A percentile compares a stretch with the other conserved stretches of the same genome.
Conservation (phyloP, 2,113 vertebrate genomes). For the Vidua macroura region DNA sequence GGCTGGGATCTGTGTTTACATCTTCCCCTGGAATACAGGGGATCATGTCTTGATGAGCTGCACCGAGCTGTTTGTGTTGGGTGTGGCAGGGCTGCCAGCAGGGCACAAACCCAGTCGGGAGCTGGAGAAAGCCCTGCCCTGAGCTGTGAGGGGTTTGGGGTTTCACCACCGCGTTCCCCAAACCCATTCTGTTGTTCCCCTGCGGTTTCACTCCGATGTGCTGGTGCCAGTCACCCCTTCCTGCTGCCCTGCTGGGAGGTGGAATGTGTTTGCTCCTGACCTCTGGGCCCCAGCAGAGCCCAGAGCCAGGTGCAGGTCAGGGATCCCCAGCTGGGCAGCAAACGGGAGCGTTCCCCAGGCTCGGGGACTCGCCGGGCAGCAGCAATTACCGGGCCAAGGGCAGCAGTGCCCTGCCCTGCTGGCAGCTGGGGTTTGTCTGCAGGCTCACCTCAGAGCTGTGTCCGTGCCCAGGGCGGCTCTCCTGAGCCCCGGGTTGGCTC, state of each 20-base stretch:
- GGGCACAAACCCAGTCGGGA: neutral
- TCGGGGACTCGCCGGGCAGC: neutral
- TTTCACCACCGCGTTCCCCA: neutral
- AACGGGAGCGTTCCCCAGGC: neutral
- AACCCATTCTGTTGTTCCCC: neutral
- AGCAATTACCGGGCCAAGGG: no score
- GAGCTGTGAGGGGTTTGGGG: neutral
- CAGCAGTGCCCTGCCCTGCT: neutral
- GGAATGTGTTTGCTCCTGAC: neutral
- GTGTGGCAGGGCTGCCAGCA: neutral
- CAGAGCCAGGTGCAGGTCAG: neutral
- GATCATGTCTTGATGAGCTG: fast-evolving
- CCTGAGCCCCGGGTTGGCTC: neutral
- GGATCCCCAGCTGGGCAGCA: neutral
- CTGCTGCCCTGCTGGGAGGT: neutral
- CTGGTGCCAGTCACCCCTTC: neutral
- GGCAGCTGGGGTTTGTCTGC: neutral
- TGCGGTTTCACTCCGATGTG: fast-evolving
- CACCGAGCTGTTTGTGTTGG: fast-evolving
- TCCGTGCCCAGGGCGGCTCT: neutral
- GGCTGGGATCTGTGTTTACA: fast-evolving
- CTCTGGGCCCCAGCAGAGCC: neutral
- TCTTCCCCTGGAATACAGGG: neutral
- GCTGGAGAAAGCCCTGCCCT: neutral
- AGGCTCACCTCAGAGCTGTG: neutral